A percentile compares a stretch with the other conserved stretches of the same genome.
Conservation (phyloP, 2,113 vertebrate species). For the Coregonus clupeaformis region DNA sequence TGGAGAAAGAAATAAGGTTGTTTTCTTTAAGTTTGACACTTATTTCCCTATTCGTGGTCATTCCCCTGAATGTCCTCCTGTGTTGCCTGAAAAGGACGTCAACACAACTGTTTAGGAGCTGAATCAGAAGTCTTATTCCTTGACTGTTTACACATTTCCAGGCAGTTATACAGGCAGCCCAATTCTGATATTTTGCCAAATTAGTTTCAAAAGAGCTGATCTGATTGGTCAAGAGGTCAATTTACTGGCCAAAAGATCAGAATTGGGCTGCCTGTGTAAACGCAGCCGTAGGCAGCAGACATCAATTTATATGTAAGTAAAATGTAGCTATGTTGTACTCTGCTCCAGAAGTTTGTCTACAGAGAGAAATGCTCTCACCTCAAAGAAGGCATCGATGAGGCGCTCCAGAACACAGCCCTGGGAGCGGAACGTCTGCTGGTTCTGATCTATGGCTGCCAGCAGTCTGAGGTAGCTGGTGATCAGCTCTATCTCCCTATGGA, state of each 20-base stretch:
- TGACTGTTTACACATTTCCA: no score
- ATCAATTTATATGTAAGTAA: no score
- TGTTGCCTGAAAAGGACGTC: slow-evolving; percentile 1
- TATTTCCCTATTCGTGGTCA: neutral
- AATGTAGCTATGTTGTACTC: neutral
- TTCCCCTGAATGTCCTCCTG: neutral
- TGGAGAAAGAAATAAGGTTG: no score
- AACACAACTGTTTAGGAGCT: neutral
- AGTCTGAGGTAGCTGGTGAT: neutral
- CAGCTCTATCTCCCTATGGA: slow-evolving; percentile 7
- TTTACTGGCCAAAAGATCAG: no score
- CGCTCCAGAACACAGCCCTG: slow-evolving; percentile 8
- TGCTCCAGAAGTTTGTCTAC: neutral
- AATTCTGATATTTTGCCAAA: no score
- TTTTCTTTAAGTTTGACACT: neutral
- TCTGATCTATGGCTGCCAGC: slow-evolving; percentile 17
- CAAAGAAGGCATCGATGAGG: slow-evolving; percentile 14
- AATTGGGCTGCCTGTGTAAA: no score
- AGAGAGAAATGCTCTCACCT: slow-evolving; percentile 3
- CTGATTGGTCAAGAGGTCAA: no score
- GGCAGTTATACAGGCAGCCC: no score
- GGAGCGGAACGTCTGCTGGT: slow-evolving; percentile 12
- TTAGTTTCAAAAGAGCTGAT: no score
- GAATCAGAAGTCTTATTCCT: neutral
- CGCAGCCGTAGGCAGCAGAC: no score